phyloP scores from a whole-genome alignment of 2,797 vertebrate genomes.

The Helarctos malayanus region DNA sequence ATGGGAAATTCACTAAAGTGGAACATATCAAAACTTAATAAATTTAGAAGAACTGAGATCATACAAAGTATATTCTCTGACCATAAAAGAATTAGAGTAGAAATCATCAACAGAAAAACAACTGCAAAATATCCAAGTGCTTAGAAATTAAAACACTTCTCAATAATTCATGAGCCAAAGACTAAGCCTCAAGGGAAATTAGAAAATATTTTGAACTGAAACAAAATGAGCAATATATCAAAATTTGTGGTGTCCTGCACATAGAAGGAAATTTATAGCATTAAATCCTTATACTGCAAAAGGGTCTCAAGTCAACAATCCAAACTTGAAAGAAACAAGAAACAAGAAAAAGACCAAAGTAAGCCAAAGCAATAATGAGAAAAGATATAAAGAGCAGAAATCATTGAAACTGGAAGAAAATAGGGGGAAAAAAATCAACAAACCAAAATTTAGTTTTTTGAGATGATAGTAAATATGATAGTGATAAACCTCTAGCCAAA shows the following conservation, averaged over 20 bases:
- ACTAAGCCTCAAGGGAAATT: neutral
- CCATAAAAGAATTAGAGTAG: neutral
- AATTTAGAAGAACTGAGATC: neutral
- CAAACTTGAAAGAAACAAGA: neutral
- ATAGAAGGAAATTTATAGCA: neutral
- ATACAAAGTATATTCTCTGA: neutral
- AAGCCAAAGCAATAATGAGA: conserved; percentile 2
- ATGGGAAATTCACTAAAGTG: neutral
- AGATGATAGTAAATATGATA: neutral
- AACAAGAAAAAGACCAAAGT: conserved; percentile 43
- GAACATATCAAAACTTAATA: neutral
- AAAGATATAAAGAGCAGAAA: conserved; percentile 29
- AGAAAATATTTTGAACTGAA: conserved; percentile 24
- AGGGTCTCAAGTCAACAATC: conserved; percentile 15
- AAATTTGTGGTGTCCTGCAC: neutral
- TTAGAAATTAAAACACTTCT: conserved; percentile 8
- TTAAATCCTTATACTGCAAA: conserved; percentile 44
- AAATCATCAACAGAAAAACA: neutral
- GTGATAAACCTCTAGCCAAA: neutral
- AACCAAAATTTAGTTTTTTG: conserved; percentile 38
- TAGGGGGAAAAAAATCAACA: neutral
- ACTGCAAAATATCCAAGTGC: neutral
- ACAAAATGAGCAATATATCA: neutral
- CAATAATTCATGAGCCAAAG: neutral
- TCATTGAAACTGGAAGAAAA: neutral